A percentile compares a stretch with the other conserved stretches of the same genome.
These are phyloP conservation scores for Typhlomys cinereus DNA, from an alignment of 2,113 vertebrate genomes.

Conservation along the genomic window DNA sequence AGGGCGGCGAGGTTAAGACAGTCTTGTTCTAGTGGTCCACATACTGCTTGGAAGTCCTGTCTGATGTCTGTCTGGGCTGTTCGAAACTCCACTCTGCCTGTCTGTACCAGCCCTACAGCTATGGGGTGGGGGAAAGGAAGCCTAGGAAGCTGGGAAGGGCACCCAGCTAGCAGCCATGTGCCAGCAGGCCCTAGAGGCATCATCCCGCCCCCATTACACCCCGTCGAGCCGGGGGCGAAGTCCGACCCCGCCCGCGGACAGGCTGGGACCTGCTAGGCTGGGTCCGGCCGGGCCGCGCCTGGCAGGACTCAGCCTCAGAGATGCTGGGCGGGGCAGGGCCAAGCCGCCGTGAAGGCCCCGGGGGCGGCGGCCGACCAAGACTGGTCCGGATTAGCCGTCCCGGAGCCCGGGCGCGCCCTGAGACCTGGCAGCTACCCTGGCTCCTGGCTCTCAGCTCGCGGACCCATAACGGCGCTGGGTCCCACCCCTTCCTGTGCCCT, in stretches of 20 bases:
- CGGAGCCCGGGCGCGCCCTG: conserved; percentile 73
- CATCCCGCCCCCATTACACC: conserved; percentile 58
- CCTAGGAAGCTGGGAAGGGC: conserved; percentile 30
- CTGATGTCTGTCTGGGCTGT: conserved; percentile 44
- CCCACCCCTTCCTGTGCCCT: conserved; percentile 81
- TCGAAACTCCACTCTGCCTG: neutral
- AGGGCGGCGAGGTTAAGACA: neutral
- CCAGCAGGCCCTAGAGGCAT: conserved; percentile 61
- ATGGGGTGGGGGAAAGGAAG: neutral
- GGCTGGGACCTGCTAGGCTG: conserved; percentile 72
- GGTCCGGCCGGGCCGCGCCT: conserved; percentile 57
- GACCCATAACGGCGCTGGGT: conserved; percentile 70
- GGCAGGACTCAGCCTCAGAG: conserved; percentile 52
- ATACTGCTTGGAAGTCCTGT: conserved; percentile 51
- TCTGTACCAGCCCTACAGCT: neutral
- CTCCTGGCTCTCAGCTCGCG: conserved; percentile 70
- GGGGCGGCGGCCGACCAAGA: conserved; percentile 68
- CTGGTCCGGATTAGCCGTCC: conserved; percentile 76
- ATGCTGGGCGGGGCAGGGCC: conserved; percentile 45
- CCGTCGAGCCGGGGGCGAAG: conserved; percentile 70
- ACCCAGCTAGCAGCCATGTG: conserved; percentile 32
- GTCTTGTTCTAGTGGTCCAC: neutral
- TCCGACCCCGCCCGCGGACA: conserved; percentile 76
- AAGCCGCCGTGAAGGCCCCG: conserved; percentile 40
- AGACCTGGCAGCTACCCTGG: conserved; percentile 71